phyloP scores from a whole-genome alignment of 2,888 invertebrate species.

The Synergus umbraculus region DNA sequence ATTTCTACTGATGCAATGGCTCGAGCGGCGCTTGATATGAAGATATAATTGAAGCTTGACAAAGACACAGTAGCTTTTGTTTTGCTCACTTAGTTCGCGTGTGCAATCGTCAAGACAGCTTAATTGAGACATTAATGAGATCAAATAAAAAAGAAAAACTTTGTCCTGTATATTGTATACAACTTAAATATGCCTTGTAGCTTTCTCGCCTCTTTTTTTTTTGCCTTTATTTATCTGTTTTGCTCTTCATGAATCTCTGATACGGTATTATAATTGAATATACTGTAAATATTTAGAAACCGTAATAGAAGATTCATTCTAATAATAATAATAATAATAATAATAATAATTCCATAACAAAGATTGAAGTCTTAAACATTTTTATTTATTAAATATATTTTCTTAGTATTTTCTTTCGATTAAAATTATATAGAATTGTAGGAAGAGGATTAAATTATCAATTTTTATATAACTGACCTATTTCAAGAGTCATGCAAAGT shows the following conservation, averaged over 20 bases:
- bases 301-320: not conserved
- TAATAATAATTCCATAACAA: no score
- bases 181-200: not conserved
- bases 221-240: not conserved
- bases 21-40: slow-evolving; percentile 11
- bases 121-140: slow-evolving; percentile 17
- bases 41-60: slow-evolving; percentile 30
- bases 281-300: not conserved
- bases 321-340: no score
- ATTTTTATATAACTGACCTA: not conserved
- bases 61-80: slow-evolving; percentile 12
- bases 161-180: not conserved
- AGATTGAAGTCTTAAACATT: no score
- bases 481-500: not conserved
- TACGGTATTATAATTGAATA: not conserved
- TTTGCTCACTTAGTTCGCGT: not conserved
- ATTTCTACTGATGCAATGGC: slow-evolving; percentile 19
- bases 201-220: slow-evolving; percentile 1
- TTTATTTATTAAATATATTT: no score
- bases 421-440: not conserved
- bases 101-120: slow-evolving; percentile 1
- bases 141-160: not conserved
- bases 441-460: not conserved
- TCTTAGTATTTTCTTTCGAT: no score
- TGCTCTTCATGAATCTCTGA: not conserved